phyloP scores from a whole-genome alignment of 2,888 invertebrate species.

The Plebejus anna region DNA sequence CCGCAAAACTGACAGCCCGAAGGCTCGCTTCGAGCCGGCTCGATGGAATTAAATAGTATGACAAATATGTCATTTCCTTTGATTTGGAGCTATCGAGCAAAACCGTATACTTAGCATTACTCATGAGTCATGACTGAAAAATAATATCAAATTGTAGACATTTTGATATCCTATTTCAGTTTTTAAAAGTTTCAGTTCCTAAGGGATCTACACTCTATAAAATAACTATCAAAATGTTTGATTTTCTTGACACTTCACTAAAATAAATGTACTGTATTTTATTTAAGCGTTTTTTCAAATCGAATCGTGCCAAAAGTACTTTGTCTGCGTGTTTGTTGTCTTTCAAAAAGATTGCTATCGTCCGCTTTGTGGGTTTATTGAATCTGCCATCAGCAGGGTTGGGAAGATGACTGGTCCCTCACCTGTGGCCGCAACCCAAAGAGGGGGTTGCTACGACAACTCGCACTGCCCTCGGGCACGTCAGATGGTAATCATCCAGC shows the following conservation, averaged over 20 bases:
- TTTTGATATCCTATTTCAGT: too few species aligned
- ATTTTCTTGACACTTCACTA: neutral
- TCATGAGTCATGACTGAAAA: too few species aligned
- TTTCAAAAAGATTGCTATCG: neutral
- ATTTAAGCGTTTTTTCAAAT: neutral
- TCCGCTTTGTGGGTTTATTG: neutral
- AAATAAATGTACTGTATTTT: neutral
- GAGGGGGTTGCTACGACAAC: conserved; percentile 16
- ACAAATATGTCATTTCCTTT: too few species aligned
- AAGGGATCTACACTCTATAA: too few species aligned
- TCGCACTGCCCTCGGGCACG: neutral
- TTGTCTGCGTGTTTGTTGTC: neutral
- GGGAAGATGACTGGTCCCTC: neutral
- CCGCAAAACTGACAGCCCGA: too few species aligned
- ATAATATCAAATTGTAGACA: too few species aligned
- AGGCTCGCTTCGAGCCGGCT: too few species aligned
- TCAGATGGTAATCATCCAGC: neutral
- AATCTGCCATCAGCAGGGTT: neutral
- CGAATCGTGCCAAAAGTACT: neutral
- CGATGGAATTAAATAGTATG: too few species aligned
- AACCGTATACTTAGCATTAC: too few species aligned
- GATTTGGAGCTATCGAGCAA: too few species aligned
- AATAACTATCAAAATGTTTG: too few species aligned
- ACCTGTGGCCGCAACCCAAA: neutral
- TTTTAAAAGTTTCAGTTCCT: too few species aligned